phyloP scores from a whole-genome alignment of 1,140 invertebrate genomes.

The Oreohelix idahoensis region DNA sequence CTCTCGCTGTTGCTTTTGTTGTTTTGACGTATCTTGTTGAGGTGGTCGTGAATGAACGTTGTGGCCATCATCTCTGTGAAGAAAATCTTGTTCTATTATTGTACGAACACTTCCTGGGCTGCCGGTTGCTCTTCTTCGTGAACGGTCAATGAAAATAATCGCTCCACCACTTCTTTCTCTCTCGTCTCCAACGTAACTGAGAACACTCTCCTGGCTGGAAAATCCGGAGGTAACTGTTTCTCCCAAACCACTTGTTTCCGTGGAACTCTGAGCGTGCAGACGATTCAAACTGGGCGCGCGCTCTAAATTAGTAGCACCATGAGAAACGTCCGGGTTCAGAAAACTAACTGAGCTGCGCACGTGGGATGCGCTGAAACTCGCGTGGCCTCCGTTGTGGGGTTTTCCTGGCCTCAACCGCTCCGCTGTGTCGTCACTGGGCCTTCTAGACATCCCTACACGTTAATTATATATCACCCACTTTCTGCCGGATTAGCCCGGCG shows the following conservation, averaged over 20 bases:
- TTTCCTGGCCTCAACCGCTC: background rate
- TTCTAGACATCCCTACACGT: background rate
- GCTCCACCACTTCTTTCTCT: background rate
- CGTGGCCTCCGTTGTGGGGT: background rate
- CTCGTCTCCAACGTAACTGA: conserved; percentile 43
- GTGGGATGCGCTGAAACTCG: background rate
- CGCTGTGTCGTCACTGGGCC: background rate
- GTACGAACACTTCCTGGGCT: background rate
- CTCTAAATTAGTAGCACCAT: conserved; percentile 42
- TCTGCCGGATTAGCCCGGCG: background rate
- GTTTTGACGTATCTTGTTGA: background rate
- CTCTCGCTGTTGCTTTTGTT: background rate
- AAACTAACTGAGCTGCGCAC: background rate
- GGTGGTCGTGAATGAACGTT: background rate
- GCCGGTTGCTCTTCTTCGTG: background rate
- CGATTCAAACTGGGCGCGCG: conserved; percentile 54
- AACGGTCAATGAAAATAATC: background rate
- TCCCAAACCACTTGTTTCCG: conserved; percentile 67
- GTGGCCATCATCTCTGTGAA: background rate
- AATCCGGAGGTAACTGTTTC: conserved; percentile 66
- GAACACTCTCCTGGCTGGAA: conserved; percentile 65
- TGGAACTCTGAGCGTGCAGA: conserved; percentile 66
- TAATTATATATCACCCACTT: background rate
- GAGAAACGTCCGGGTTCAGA: conserved; percentile 13
- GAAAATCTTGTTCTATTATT: background rate